Conservation (phyloP, 2,113 vertebrate genomes). For the Hippopotamus amphibius region DNA sequence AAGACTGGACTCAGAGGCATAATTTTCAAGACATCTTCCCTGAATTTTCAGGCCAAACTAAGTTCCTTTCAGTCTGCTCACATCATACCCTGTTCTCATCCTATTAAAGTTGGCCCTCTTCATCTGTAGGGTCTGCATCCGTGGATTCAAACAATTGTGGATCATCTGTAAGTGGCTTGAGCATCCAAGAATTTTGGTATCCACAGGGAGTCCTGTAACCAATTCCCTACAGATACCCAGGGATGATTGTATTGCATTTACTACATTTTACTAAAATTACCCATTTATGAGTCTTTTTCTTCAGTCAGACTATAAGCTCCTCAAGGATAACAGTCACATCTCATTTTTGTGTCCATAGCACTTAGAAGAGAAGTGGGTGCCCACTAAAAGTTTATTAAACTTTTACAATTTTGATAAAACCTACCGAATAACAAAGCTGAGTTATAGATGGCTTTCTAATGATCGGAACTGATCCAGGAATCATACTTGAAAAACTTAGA, state of each 20-base stretch:
- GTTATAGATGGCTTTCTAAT: conserved; percentile 13
- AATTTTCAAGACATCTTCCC: background rate
- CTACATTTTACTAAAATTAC: background rate
- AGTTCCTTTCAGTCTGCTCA: background rate
- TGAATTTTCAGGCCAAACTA: background rate
- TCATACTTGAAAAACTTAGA: background rate
- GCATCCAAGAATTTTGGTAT: background rate
- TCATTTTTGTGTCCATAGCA: background rate
- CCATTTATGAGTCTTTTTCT: background rate
- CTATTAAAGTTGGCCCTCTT: background rate
- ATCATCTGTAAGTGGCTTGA: background rate
- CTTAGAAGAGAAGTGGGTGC: background rate
- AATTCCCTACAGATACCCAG: background rate
- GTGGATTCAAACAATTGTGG: background rate
- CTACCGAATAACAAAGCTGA: conserved; percentile 33
- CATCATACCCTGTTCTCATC: background rate
- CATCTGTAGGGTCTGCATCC: background rate
- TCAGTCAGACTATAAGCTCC: background rate
- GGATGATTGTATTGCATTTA: background rate
- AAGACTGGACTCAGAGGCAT: background rate
- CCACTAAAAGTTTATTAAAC: background rate
- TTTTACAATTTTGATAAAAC: conserved; percentile 33
- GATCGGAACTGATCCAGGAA: background rate
- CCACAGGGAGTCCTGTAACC: background rate
- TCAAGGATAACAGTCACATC: background rate